A percentile compares a stretch with the other conserved stretches of the same genome.
Evolutionary conservation across 2,113 vertebrate genomes (phyloP).

Genomic region (Gallinago paraguaiae): DNA sequence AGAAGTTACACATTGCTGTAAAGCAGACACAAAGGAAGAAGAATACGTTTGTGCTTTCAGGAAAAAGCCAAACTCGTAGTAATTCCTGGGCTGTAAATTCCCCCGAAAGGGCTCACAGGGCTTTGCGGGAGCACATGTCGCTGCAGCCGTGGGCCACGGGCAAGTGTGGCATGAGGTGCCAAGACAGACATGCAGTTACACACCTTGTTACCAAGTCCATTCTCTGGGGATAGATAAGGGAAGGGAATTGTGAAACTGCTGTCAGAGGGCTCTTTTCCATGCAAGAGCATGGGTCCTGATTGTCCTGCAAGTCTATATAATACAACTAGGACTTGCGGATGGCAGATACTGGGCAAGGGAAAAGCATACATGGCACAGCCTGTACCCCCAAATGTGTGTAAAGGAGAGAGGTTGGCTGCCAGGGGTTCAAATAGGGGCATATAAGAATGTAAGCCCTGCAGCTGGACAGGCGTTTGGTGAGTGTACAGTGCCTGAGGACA

Average conservation of each 20-base stretch:
- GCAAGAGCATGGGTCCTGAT: background rate
- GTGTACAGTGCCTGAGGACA: background rate
- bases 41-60: background rate
- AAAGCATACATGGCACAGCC: background rate
- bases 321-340: background rate
- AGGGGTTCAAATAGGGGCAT: background rate
- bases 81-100: background rate
- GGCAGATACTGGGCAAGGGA: background rate
- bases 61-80: background rate
- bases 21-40: background rate
- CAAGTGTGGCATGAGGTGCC: background rate
- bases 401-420: background rate
- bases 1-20: background rate
- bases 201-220: background rate
- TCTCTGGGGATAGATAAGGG: background rate
- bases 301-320: background rate
- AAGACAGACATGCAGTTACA: background rate
- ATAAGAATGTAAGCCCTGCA: background rate
- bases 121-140: background rate
- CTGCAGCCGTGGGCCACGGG: background rate
- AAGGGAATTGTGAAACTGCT: background rate
- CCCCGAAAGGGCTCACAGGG: background rate
- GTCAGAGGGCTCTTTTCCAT: background rate
- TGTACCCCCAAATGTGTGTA: accelerated
- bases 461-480: background rate